phyloP scores from a whole-genome alignment of 2,888 invertebrate species.

The Cylindroiulus punctatus region DNA sequence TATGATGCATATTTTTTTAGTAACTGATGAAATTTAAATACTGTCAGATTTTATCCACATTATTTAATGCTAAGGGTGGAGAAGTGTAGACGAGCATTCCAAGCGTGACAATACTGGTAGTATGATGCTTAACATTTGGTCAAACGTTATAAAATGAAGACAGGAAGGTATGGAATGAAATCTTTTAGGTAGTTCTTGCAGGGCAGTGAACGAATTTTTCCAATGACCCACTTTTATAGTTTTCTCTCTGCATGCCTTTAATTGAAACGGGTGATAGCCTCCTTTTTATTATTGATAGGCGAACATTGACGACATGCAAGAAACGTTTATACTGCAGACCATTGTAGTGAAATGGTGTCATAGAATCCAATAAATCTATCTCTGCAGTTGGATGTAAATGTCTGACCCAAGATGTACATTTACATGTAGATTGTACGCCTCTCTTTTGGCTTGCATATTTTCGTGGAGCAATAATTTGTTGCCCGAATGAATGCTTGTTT shows the following conservation, averaged over 20 bases:
- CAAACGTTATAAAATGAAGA: neutral
- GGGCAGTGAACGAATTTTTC: slow-evolving; percentile 31
- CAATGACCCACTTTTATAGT: slow-evolving; percentile 19
- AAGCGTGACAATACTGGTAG: neutral
- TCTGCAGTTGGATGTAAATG: neutral
- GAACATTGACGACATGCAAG: slow-evolving; percentile 13
- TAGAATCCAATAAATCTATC: neutral
- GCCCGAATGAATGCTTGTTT: too few species aligned
- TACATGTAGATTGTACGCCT: too few species aligned
- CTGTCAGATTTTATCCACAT: neutral
- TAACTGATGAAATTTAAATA: neutral
- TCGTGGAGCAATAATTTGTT: too few species aligned
- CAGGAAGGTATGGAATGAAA: neutral
- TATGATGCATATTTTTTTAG: neutral
- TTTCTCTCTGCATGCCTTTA: neutral
- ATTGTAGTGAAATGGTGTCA: neutral
- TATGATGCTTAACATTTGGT: neutral
- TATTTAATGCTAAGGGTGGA: neutral
- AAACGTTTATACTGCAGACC: neutral
- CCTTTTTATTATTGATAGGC: neutral
- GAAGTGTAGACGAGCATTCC: neutral
- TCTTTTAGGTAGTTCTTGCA: neutral
- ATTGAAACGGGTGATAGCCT: slow-evolving; percentile 4
- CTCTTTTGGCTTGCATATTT: too few species aligned
- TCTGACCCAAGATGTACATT: neutral